phyloP scores from a whole-genome alignment of 92 coral and sea anemone genomes.

The Palythoa heliodiscus region DNA sequence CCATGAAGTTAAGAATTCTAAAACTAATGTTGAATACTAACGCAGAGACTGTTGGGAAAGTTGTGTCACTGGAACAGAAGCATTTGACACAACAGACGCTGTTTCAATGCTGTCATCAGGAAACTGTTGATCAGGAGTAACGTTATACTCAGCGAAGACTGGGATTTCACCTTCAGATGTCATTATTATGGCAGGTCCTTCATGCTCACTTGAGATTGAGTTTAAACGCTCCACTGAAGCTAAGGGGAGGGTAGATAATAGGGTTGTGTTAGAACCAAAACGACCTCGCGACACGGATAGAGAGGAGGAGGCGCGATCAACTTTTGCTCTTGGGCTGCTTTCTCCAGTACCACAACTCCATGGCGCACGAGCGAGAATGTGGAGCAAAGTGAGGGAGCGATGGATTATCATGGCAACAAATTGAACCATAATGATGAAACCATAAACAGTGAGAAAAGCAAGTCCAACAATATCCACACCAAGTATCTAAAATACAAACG shows the following conservation, averaged over 20 bases:
- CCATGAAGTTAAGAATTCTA: background rate
- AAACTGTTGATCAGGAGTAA: background rate
- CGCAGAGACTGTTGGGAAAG: background rate
- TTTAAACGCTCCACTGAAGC: conserved; percentile 32
- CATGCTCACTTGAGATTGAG: conserved; percentile 12
- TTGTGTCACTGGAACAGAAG: background rate
- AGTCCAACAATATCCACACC: conserved; percentile 51
- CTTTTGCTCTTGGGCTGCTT: background rate
- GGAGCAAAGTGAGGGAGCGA: conserved; percentile 48
- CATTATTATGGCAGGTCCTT: conserved; percentile 10
- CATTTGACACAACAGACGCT: conserved; percentile 1
- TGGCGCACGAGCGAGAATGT: conserved; percentile 62
- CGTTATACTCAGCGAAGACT: conserved; percentile 11
- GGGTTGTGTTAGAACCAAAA: conserved; percentile 10
- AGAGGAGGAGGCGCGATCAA: background rate
- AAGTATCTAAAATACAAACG: background rate
- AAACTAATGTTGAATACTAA: background rate
- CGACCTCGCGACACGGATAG: background rate
- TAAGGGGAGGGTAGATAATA: conserved; percentile 24
- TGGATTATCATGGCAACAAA: conserved; percentile 58
- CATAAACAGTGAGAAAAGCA: conserved; percentile 49
- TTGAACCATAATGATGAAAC: conserved; percentile 49
- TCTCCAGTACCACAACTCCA: conserved; percentile 43
- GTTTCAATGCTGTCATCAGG: background rate
- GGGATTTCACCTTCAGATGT: conserved; percentile 13